Conservation (phyloP, 2,113 vertebrate species). For the Carassius carassius region DNA sequence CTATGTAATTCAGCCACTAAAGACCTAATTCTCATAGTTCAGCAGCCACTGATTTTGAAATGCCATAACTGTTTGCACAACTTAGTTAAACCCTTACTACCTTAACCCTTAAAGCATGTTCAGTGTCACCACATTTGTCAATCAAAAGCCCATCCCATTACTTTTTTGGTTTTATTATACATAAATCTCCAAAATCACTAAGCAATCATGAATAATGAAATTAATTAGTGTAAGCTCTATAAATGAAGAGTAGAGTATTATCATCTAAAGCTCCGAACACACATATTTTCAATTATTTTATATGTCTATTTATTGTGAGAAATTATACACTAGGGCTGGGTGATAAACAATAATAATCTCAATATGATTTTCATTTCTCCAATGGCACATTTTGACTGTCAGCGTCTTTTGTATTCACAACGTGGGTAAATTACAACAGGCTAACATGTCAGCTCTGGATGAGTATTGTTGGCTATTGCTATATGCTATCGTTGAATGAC, state of each 20-base stretch:
- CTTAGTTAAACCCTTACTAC: neutral
- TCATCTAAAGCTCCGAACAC: too few species aligned
- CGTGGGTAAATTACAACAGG: neutral
- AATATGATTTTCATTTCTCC: too few species aligned
- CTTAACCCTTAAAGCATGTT: neutral
- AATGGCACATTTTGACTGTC: too few species aligned
- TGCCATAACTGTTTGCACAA: conserved; percentile 1
- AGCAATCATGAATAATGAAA: neutral
- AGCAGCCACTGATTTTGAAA: conserved; percentile 6
- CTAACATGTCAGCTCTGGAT: neutral
- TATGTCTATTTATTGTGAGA: too few species aligned
- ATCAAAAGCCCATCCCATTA: neutral
- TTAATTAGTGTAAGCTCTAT: neutral
- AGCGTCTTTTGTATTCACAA: neutral
- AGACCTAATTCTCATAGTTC: conserved; percentile 2
- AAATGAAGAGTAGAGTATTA: too few species aligned
- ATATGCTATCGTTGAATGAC: too few species aligned
- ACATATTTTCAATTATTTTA: too few species aligned
- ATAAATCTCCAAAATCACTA: neutral
- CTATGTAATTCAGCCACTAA: neutral
- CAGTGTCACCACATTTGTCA: neutral
- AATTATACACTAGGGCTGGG: too few species aligned
- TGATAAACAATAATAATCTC: neutral
- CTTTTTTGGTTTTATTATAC: neutral
- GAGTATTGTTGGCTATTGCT: too few species aligned